Evolutionary conservation across 2,113 vertebrate species (phyloP).

Genomic region (Brienomyrus brachyistius): DNA sequence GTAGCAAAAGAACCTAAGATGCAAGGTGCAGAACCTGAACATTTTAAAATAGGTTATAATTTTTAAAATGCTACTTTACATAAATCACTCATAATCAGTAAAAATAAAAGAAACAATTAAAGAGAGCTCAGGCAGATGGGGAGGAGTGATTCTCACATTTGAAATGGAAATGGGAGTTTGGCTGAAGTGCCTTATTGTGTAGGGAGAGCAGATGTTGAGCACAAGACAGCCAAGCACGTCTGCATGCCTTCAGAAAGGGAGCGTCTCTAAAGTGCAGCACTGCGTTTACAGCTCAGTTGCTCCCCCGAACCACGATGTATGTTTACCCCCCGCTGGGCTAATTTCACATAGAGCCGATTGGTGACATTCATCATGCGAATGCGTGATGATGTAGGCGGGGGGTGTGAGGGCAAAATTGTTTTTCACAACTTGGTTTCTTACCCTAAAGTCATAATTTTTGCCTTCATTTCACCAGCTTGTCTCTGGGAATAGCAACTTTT

Average conservation of each 20-base stretch:
- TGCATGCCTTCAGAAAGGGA: neutral
- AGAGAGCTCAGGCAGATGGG: neutral
- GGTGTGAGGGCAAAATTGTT: neutral
- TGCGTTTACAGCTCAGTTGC: neutral
- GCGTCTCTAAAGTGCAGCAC: neutral
- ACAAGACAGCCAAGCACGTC: neutral
- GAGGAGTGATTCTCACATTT: neutral
- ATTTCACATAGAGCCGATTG: neutral
- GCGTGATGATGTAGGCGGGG: neutral
- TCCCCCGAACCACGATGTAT: neutral
- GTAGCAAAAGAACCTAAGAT: neutral
- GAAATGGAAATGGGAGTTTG: neutral
- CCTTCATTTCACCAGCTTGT: neutral
- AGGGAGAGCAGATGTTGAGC: neutral
- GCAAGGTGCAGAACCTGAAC: neutral
- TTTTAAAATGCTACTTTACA: neutral
- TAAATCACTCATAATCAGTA: neutral
- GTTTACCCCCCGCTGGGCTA: neutral
- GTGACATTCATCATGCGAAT: neutral
- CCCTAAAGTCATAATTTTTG: conserved; percentile 3
- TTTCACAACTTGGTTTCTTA: neutral
- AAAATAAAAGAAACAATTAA: neutral
- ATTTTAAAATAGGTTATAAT: neutral
- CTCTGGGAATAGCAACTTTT: conserved; percentile 19
- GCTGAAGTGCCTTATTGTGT: neutral